phyloP scores from a whole-genome alignment of 2,113 vertebrate genomes.

The Indicator maculatus region DNA sequence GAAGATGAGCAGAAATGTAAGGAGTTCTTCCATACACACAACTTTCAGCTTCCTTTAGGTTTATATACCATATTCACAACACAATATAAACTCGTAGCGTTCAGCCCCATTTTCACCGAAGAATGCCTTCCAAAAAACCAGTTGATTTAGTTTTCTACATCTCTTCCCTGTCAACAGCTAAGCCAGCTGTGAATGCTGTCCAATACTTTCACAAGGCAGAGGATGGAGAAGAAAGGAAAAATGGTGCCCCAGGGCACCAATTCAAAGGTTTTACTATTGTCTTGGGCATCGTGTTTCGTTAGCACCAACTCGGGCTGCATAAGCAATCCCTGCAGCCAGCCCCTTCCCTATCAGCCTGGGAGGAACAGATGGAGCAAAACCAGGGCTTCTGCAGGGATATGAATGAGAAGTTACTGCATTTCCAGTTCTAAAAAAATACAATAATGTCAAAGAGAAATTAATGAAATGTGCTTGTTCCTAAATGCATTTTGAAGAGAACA shows the following conservation, averaged over 20 bases:
- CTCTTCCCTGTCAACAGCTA: background rate
- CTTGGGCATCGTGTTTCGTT: background rate
- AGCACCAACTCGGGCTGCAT: background rate
- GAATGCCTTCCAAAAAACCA: background rate
- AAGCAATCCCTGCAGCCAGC: background rate
- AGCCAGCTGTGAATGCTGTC: background rate
- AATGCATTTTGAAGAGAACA: background rate
- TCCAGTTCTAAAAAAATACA: background rate
- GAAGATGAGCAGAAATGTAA: background rate
- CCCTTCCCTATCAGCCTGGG: background rate
- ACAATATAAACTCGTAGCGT: background rate
- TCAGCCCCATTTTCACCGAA: background rate
- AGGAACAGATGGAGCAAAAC: conserved; percentile 5
- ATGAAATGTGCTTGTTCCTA: background rate
- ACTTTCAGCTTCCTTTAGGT: background rate
- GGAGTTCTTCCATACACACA: background rate
- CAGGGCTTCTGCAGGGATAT: conserved; percentile 8
- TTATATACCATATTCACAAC: background rate
- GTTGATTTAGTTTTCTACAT: background rate
- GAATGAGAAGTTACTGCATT: background rate
- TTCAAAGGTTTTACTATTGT: background rate
- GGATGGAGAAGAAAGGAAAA: background rate
- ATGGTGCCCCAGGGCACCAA: background rate
- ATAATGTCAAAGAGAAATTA: background rate
- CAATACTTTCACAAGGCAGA: background rate